Base-by-base conservation (phyloP, 1,140 invertebrate species). In the Galleria mellonella region DNA sequence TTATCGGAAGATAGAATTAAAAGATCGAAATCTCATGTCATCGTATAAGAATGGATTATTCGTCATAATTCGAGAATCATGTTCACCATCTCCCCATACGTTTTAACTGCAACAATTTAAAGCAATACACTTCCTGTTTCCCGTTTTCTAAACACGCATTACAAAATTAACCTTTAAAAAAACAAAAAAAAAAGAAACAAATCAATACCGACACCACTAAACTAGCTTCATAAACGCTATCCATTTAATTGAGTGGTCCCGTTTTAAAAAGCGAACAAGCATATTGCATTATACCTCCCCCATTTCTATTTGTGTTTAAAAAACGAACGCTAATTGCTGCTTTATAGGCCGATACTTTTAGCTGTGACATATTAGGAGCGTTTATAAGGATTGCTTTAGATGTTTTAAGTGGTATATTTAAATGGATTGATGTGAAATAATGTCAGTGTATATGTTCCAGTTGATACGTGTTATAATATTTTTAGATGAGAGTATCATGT, bases 301-400 rank as follows among this genome's bases (percentile, higher is more conserved):
- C 54, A 31, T 39, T 65, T 72, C 59, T 68, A 62, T 69, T 60
- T 71, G 32, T 46, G 51, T 62, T 49, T 57, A 55, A 68, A 63
- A 66, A 66, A 54, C 49, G 49, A 43, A 47, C 53, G 36, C 68
- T 72, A 72, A 72, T 72, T 69, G 68, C 53, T 43, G 37, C 53
- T 72, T 69, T 72, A 72, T 66, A 69, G 60, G 60, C 29, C 40
- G 55, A 67, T 61, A 65, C 64, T 72, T 57, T 68, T 49, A 65
- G 54, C 59, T 49, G 62, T 69, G 65, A 69, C 65, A 69, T 65
- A 65, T 65, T 62, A 51, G 52, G 51, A 43, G 51, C 48, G 43
- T 62, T 63, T 53, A 58, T 45, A 51, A 23, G 49, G 48, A 29
- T 35, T 41, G 63, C 63, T 60, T 62, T 60, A 23, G 23, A 17